These are phyloP conservation scores for Folsomia manolachei DNA, from an alignment of 2,888 invertebrate species.

Conservation along the genomic window DNA sequence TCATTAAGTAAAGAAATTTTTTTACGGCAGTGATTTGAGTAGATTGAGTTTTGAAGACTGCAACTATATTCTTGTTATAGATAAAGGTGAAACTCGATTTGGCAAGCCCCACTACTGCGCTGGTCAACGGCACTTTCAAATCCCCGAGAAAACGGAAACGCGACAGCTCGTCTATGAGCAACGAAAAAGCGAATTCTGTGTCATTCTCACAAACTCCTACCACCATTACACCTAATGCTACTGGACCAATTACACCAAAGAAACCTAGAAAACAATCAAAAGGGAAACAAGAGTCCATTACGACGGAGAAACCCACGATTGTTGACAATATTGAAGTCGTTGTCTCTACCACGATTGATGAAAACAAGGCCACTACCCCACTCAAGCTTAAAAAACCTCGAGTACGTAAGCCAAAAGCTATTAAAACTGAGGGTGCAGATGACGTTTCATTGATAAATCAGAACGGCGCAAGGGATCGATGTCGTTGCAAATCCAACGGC, in stretches of 20 bases:
- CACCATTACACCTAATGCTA: neutral
- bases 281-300: neutral
- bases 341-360: too few species aligned
- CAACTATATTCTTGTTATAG: neutral
- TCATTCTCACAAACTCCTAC: neutral
- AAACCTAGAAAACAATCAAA: neutral
- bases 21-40: too few species aligned
- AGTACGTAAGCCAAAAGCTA: neutral
- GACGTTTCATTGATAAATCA: neutral
- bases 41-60: too few species aligned
- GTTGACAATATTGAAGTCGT: too few species aligned
- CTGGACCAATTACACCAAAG: neutral
- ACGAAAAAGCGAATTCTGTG: too few species aligned
- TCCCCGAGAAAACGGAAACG: neutral
- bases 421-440: neutral
- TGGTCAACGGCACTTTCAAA: constrained; percentile 1
- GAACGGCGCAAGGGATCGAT: too few species aligned
- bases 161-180: neutral
- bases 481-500: neutral
- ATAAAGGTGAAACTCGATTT: neutral
- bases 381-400: neutral
- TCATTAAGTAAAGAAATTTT: too few species aligned
- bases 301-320: too few species aligned
- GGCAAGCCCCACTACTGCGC: neutral
- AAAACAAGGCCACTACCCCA: too few species aligned